Evolutionary conservation across 2,888 invertebrate genomes (phyloP), one percentile per base, ranked within the genome.

Genomic region (Habrosyne pyritoides): DNA sequence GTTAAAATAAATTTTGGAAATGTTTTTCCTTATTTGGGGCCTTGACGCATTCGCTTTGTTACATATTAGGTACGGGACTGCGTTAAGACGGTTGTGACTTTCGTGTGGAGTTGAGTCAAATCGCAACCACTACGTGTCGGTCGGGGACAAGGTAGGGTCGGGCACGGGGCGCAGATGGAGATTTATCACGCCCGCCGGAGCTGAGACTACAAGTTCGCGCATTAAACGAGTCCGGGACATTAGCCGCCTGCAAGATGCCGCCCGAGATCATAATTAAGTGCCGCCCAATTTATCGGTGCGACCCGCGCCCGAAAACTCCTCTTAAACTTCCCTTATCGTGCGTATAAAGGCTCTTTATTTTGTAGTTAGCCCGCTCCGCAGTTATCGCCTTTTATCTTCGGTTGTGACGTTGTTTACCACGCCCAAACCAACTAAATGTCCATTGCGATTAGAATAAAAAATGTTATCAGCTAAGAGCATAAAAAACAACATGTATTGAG

Each of bases 201-300:
- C 86, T 75, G 83, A 86, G 88, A 79, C 86, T 87, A 88, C 89
- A 91, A 92, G 91, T 92, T 92, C 88, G 89, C 91, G 89, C 90
- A 91, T 91, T 91, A 91, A 91, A 91, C 90, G 90, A 91, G 80
- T 91, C 89, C 86, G 90, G 88, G 84, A 89, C 91, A 91, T 91
- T 91, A 91, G 90, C 89, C 87, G 87, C 84, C 83, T 91, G 91
- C 91, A 91, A 92, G 91, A 91, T 91, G 91, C 92, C 90, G 88
- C 89, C 89, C 91, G 86, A 91, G 91, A 91, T 92, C 91, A 91
- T 92, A 92, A 92, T 92, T 92, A 92, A 92, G 90, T 91, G 91
- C 89, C 89, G 88, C 88, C 91, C 91, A 90, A 92, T 92, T 91
- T 92, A 92, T 92, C 89, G 92, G 91, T 78, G 82, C 89, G 91